Base-by-base conservation (phyloP, 2,888 invertebrate species). In the Ellobium chinense region DNA sequence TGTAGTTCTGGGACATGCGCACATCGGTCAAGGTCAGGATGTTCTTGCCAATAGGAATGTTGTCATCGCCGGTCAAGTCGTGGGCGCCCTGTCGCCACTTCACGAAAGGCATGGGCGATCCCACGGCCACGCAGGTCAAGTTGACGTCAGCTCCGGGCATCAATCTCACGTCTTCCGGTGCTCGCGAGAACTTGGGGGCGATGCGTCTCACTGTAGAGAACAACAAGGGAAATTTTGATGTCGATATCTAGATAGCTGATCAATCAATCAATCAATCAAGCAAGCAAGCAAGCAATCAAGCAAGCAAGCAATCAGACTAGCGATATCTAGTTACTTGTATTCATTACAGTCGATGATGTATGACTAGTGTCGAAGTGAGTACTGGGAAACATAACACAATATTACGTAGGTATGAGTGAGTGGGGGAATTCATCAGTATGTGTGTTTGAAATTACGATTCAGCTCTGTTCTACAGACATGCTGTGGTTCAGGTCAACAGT, bases 91-190 rank as follows among this genome's bases (percentile, higher is more conserved):
- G 88, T 62, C 91, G 91, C 94, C 94, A 94, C 93, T 97, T 98
- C 77, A 99, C 98, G 88, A 95, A 96, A 1, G 99, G 99, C 98
- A 99, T 98, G 7, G 99, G 99, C 0, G 99, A 97, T 29, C 99
- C 99, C 39, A 97, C 97, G 14, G 99, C 99, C 78, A 98, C 98
- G 93, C 99, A 99, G 80, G 98, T 98, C 86, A 99, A 94, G 93
- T 97, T 99, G 87, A 99, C 94, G 91, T 96, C 96, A 0, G 96
- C 96, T 21, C 98, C 98, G 72, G 98, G 94, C 95, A 97, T 97
- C 75, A 99, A 98, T 96, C 82, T 85, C 14, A 81, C 68, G 60
- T 85, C 85, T 31, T 84, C 81, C 72, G 99, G 98, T 29, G 97
- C 97, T 85, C 97, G 97, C 21, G 98, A 97, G 94, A 99, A 99